Evolutionary conservation across 2,797 vertebrate genomes (phyloP).

Genomic region (Gastrophryne carolinensis): DNA sequence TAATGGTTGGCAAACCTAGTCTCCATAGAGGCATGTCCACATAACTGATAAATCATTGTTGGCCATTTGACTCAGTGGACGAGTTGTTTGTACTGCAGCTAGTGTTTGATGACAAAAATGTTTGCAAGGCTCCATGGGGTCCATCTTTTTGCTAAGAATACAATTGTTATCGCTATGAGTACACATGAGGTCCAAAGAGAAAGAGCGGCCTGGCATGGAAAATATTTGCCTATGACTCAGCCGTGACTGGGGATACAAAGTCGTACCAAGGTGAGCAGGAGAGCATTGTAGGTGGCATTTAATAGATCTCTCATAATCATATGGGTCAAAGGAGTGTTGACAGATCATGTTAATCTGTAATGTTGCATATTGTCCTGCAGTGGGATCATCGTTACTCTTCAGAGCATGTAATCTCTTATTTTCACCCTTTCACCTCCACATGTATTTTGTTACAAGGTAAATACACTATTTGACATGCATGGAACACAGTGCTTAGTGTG

Average conservation of each 20-base stretch:
- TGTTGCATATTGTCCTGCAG: conserved; percentile 29
- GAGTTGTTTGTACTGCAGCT: conserved; percentile 43
- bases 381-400: conserved; percentile 31
- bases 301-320: conserved; percentile 57
- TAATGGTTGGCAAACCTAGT: conserved; percentile 28
- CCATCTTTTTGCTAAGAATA: conserved; percentile 53
- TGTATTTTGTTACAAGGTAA: conserved; percentile 44
- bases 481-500: conserved; percentile 27
- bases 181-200: conserved; percentile 48
- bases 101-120: conserved; percentile 53
- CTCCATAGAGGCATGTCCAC: conserved; percentile 23
- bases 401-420: conserved; percentile 17
- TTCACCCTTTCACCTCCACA: conserved; percentile 45
- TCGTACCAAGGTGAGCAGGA: conserved; percentile 60
- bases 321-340: conserved; percentile 60
- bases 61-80: conserved; percentile 50
- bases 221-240: conserved; percentile 62
- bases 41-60: conserved; percentile 42
- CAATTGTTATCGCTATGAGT: conserved; percentile 52
- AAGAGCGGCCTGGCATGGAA: conserved; percentile 53
- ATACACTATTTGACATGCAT: conserved; percentile 25
- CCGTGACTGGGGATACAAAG: conserved; percentile 47
- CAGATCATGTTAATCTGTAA: conserved; percentile 62
- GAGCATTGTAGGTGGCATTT: conserved; percentile 57
- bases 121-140: conserved; percentile 54